Percentiles rank a stretch among this genome's conserved stretches.
Evolutionary conservation across 2,888 invertebrate species (phyloP).

Genomic region (Eristalis tenax): DNA sequence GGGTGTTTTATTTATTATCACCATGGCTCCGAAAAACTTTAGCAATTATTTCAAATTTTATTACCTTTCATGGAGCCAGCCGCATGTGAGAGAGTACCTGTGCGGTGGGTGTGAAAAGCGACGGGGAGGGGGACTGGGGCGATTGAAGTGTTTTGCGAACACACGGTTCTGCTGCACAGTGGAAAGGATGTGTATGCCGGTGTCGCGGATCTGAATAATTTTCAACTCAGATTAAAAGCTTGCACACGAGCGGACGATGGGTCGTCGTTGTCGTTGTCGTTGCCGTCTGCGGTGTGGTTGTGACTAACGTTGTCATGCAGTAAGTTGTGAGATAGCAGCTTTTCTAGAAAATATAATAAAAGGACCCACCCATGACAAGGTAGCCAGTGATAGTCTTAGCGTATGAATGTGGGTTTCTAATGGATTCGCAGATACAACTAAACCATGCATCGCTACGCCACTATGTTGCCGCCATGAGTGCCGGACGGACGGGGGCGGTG

Average conservation of each 20-base stretch:
- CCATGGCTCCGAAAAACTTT: conserved; percentile 66
- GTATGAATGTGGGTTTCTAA: conserved; percentile 21
- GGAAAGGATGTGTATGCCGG: not conserved
- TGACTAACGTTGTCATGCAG: conserved; percentile 6
- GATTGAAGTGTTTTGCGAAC: not conserved
- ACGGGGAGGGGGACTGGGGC: not conserved
- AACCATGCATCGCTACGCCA: conserved; percentile 51
- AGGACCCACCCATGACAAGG: conserved; percentile 39
- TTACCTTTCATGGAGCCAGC: conserved; percentile 5
- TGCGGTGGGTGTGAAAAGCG: not conserved
- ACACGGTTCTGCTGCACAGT: not conserved
- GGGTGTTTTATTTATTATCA: conserved; percentile 68
- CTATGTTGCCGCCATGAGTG: not conserved
- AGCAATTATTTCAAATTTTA: conserved; percentile 67
- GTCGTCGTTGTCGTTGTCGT: not conserved
- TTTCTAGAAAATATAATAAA: conserved; percentile 59
- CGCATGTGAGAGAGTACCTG: conserved; percentile 3
- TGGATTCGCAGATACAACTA: conserved; percentile 55
- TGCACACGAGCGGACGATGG: conserved; percentile 22
- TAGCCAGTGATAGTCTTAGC: not conserved
- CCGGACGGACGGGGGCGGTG: not conserved
- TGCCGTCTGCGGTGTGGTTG: not conserved
- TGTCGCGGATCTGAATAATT: conserved; percentile 50
- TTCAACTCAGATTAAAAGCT: conserved; percentile 62
- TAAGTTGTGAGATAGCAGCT: conserved; percentile 49